Base-by-base conservation (phyloP, 2,113 vertebrate genomes). In the Sorex fumeus region DNA sequence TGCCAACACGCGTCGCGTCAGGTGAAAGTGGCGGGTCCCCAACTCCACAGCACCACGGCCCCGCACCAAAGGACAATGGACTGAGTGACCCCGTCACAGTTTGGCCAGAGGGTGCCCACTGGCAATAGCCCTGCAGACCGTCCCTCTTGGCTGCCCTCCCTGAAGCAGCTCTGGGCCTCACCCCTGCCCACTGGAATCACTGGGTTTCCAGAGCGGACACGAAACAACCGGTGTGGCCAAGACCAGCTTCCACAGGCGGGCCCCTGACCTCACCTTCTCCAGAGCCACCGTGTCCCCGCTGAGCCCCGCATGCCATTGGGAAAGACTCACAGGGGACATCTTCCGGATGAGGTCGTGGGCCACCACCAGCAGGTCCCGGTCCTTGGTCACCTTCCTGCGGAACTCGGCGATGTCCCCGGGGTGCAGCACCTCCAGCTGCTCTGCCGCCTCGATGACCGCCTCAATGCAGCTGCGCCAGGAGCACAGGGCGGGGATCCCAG, bases 271-370 rank as follows among this genome's bases (percentile, higher is more conserved):
- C 47, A 0, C 50, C 50, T 2, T 9, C 8, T 6, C 75, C 21
- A 5, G 3, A 81, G 10, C 34, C 76, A 3, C 15, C 43, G 0
- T 0, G 21, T 6, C 19, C 47, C 67, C 9, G 0, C 3, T 3
- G 36, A 6, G 7, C 6, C 12, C 4, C 0, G 1, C 8, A 23
- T 15, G 30, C 66, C 28, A 8, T 10, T 11, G 3, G 11, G 16
- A 1, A 23, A 40, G 21, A 95, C 98, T 98, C 82, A 98, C 98
- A 4, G 98, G 98, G 2, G 98, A 98, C 98, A 98, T 98, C 93
- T 98, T 98, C 88, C 98, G 96, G 96, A 98, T 98, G 67, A 98
- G 95, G 62, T 98, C 98, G 3, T 97, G 98, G 12, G 98, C 98
- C 6, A 98, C 97, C 3, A 98, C 98, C 32, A 98, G 97, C 91